phyloP scores from a whole-genome alignment of 2,797 vertebrate species.

The Zalophus californianus region DNA sequence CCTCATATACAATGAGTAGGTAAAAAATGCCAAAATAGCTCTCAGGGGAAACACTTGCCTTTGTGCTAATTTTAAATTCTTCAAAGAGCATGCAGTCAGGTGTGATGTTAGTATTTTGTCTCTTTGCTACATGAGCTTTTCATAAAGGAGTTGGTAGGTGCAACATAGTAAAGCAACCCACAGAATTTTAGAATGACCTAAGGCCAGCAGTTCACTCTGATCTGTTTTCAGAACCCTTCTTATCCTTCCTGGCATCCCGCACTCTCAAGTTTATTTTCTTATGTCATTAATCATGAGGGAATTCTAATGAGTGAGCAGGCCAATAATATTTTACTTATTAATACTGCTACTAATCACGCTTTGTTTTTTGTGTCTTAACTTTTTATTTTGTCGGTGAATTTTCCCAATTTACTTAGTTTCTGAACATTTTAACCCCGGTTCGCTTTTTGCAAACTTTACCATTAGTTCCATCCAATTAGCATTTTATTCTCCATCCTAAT shows the following conservation, averaged over 20 bases:
- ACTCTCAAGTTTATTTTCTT: slow-evolving; percentile 26
- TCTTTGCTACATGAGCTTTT: slow-evolving; percentile 51
- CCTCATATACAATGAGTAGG: slow-evolving; percentile 49
- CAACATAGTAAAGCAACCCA: not conserved
- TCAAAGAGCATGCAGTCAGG: slow-evolving; percentile 47
- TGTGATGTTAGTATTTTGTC: slow-evolving; percentile 64
- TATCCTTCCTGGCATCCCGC: not conserved
- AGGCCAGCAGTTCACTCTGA: not conserved
- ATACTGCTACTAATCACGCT: slow-evolving; percentile 32
- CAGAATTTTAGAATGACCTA: not conserved
- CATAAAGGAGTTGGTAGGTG: not conserved
- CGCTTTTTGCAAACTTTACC: not conserved
- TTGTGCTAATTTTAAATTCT: slow-evolving; percentile 74
- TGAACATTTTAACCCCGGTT: slow-evolving; percentile 26
- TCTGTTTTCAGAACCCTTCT: not conserved
- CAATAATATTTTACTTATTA: not conserved
- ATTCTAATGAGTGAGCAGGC: slow-evolving; percentile 40
- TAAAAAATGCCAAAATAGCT: slow-evolving; percentile 64
- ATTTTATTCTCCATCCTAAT: slow-evolving; percentile 49
- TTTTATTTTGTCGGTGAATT: not conserved
- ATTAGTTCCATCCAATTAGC: slow-evolving; percentile 61
- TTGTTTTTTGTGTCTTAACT: slow-evolving; percentile 29
- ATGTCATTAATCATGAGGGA: not conserved
- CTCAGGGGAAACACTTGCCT: slow-evolving; percentile 61
- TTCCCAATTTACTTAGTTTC: slow-evolving; percentile 21